phyloP scores from a whole-genome alignment of 2,888 invertebrate genomes.

The Zygogramma bicolorata region DNA sequence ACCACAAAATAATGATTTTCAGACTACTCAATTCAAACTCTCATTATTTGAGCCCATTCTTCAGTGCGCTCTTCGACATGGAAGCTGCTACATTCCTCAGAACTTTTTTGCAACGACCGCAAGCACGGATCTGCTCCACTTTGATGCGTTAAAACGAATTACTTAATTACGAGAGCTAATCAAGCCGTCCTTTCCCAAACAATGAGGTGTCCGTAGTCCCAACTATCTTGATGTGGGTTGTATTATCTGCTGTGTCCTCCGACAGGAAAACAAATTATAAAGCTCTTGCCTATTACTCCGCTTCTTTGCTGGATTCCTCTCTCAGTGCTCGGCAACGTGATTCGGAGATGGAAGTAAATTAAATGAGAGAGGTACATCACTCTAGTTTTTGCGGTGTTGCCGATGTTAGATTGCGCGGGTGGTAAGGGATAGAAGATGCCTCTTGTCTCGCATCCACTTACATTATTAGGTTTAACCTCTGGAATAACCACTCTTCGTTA shows the following conservation, averaged over 20 bases:
- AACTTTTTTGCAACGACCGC: neutral
- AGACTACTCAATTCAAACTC: neutral
- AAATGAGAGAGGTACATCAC: conserved; percentile 9
- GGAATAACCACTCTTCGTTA: no score
- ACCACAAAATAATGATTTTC: neutral
- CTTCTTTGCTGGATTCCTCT: neutral
- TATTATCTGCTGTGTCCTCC: conserved; percentile 39
- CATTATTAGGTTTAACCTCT: no score
- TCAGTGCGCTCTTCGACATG: neutral
- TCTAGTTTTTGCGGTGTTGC: neutral
- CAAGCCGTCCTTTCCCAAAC: conserved; percentile 29
- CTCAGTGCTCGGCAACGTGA: neutral
- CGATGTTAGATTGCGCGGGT: neutral
- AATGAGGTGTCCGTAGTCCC: conserved; percentile 35
- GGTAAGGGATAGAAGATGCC: no score
- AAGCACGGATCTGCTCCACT: neutral
- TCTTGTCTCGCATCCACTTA: no score
- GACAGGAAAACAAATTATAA: conserved; percentile 43
- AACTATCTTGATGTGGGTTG: conserved; percentile 44
- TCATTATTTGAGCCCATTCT: neutral
- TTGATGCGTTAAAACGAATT: conserved; percentile 24
- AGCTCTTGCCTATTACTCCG: conserved; percentile 33
- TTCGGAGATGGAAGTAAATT: conserved; percentile 17
- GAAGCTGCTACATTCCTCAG: neutral
- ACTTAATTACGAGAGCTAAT: conserved; percentile 42